These are phyloP conservation scores for Deladenus siricidicola DNA, from an alignment of 2,888 invertebrate genomes.

Conservation along the genomic window DNA sequence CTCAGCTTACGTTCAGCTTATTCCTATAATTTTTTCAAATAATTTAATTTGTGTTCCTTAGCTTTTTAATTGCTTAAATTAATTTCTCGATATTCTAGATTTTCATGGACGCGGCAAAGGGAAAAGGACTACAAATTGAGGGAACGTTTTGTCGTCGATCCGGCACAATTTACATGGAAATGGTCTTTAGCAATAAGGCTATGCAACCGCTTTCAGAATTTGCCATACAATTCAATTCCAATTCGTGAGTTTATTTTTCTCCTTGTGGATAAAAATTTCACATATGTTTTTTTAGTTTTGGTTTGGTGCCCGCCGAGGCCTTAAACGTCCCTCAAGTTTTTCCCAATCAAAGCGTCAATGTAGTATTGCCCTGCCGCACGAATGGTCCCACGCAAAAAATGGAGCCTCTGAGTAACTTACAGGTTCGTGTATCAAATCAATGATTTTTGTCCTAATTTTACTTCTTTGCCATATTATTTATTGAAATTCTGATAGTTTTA, in stretches of 20 bases:
- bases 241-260: slow-evolving; percentile 55
- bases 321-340: slow-evolving; percentile 70
- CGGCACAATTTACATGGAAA: slow-evolving; percentile 83
- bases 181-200: slow-evolving; percentile 87
- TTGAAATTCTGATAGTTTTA: too few relatives aligned
- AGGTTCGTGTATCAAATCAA: slow-evolving; percentile 59
- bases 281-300: slow-evolving; percentile 68
- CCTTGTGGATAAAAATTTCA: neutral
- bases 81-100: slow-evolving; percentile 14
- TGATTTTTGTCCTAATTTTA: too few relatives aligned
- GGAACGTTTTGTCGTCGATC: slow-evolving; percentile 79
- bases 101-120: slow-evolving; percentile 45
- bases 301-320: slow-evolving; percentile 75
- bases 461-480: too few relatives aligned
- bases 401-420: slow-evolving; percentile 91
- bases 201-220: slow-evolving; percentile 95
- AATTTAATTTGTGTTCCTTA: neutral
- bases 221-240: slow-evolving; percentile 96
- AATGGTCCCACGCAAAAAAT: slow-evolving; percentile 87
- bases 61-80: slow-evolving; percentile 3
- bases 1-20: too few relatives aligned
- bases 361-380: slow-evolving; percentile 70
- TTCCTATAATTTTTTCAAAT: slow-evolving; percentile 1
- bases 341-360: slow-evolving; percentile 67
- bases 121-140: slow-evolving; percentile 76